These are phyloP conservation scores for Drosophila tanythrix DNA, from an alignment of 2,888 invertebrate species.

Conservation along the genomic window DNA sequence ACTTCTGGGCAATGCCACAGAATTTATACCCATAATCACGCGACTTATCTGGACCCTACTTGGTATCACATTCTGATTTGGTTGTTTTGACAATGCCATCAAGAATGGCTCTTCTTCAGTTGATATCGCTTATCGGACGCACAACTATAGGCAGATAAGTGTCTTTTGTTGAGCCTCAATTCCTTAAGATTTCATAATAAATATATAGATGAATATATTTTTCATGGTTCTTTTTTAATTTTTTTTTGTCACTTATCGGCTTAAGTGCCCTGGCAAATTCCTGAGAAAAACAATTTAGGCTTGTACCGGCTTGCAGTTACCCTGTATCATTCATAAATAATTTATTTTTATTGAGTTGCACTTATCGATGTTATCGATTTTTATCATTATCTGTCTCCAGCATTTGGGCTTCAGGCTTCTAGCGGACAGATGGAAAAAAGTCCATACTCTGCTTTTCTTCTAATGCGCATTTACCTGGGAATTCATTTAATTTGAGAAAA, in stretches of 20 bases:
- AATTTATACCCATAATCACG: constrained; percentile 64
- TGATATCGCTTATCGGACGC: constrained; percentile 58
- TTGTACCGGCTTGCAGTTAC: neutral
- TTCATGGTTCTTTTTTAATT: neutral
- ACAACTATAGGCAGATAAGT: constrained; percentile 50
- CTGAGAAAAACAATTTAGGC: constrained; percentile 5
- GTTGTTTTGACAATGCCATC: constrained; percentile 46
- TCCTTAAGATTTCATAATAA: constrained; percentile 29
- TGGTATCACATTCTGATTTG: constrained; percentile 49
- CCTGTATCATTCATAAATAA: neutral
- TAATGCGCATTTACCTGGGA: constrained; percentile 40
- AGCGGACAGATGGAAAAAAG: neutral
- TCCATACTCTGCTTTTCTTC: neutral
- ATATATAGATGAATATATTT: neutral
- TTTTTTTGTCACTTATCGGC: constrained; percentile 38
- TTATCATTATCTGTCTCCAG: neutral
- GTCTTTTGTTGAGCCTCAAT: constrained; percentile 40
- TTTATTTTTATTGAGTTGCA: neutral
- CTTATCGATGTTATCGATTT: neutral
- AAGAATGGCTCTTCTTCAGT: neutral
- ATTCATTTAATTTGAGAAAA: neutral
- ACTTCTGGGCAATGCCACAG: constrained; percentile 5
- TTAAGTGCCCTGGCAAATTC: constrained; percentile 52
- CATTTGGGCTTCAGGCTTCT: neutral
- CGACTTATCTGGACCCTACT: constrained; percentile 50